phyloP scores from a whole-genome alignment of 2,797 vertebrate genomes.

The Sarcoramphus papa region DNA sequence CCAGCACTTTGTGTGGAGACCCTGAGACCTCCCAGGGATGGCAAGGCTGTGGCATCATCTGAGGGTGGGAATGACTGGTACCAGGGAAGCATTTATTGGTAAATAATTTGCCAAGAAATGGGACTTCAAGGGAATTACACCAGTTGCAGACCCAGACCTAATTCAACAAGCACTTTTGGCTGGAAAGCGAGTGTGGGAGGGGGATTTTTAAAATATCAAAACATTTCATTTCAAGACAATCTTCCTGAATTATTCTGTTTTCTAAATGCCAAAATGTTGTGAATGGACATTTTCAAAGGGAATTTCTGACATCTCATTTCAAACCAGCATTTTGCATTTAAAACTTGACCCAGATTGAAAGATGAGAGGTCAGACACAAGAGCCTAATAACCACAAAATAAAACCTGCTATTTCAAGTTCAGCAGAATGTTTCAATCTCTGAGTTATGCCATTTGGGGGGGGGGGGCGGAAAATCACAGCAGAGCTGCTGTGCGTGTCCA shows the following conservation, averaged over 20 bases:
- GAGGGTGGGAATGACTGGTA: neutral
- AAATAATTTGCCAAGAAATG: neutral
- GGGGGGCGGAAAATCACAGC: neutral
- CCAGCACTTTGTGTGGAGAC: neutral
- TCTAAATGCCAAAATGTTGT: neutral
- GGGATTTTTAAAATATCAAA: conserved; percentile 8
- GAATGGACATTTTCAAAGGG: conserved; percentile 18
- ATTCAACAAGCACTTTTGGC: neutral
- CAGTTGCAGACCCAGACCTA: neutral
- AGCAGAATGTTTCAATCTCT: neutral
- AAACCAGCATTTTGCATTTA: neutral
- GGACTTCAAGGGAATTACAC: neutral
- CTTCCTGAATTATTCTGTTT: conserved; percentile 18
- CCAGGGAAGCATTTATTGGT: neutral
- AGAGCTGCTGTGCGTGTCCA: neutral
- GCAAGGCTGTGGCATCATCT: neutral
- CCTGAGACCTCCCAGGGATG: neutral
- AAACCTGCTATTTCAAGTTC: neutral
- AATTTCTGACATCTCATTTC: conserved; percentile 39
- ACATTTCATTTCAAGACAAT: neutral
- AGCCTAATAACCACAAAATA: neutral
- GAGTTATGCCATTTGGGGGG: neutral
- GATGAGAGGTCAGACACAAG: neutral
- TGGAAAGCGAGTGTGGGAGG: neutral
- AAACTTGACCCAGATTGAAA: conserved; percentile 15